Conservation (phyloP, 2,113 vertebrate species). For the Diphyllodes magnificus region DNA sequence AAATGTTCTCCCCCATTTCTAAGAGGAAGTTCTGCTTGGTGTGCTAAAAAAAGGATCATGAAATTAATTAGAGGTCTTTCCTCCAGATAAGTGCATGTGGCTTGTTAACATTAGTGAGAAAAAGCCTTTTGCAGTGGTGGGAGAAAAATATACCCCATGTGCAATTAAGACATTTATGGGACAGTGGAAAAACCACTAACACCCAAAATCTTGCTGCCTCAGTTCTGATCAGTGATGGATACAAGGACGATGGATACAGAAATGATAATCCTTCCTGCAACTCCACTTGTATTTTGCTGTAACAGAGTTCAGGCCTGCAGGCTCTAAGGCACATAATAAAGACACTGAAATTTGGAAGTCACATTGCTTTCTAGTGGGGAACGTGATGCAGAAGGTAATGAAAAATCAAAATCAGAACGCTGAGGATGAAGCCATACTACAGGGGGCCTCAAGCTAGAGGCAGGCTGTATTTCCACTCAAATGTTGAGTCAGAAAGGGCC, state of each 20-base stretch:
- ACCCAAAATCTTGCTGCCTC: background rate
- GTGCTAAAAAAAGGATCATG: background rate
- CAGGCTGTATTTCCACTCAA: background rate
- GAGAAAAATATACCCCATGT: background rate
- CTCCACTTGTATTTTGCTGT: background rate
- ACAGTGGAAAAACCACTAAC: background rate
- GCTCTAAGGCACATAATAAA: background rate
- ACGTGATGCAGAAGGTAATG: background rate
- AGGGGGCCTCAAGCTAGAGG: background rate
- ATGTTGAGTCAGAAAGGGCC: background rate
- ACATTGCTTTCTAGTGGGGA: background rate
- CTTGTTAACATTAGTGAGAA: background rate
- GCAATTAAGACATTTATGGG: background rate
- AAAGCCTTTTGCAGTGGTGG: background rate
- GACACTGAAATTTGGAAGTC: background rate
- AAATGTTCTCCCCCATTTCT: background rate
- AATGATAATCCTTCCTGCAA: background rate
- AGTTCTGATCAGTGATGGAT: background rate
- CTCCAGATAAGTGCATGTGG: background rate
- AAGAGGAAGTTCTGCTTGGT: background rate
- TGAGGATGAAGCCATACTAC: background rate
- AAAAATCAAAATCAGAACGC: background rate
- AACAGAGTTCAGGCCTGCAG: background rate
- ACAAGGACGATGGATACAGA: background rate
- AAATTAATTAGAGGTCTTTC: background rate